These are phyloP conservation scores for Apodemia zela DNA, from an alignment of 2,888 invertebrate species.

Conservation along the genomic window DNA sequence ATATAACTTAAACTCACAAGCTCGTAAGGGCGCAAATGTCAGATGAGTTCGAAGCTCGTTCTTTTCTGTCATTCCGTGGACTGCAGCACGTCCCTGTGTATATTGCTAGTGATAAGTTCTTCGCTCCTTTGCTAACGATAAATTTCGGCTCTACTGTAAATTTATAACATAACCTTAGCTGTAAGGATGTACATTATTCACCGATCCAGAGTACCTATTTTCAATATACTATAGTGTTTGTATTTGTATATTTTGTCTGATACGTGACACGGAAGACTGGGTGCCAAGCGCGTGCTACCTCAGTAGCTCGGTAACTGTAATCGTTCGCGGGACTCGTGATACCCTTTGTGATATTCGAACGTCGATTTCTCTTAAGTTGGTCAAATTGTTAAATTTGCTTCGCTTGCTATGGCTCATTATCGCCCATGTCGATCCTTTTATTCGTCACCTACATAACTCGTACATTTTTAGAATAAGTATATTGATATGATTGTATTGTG, in stretches of 20 bases:
- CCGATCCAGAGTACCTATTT: conserved; percentile 53
- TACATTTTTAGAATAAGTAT: background rate
- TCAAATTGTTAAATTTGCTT: background rate
- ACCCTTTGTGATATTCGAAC: background rate
- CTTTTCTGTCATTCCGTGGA: background rate
- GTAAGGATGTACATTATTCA: conserved; percentile 28
- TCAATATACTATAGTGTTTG: conserved; percentile 38
- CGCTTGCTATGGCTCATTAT: background rate
- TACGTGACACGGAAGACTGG: conserved; percentile 11
- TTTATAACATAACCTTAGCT: conserved; percentile 19
- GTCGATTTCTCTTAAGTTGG: background rate
- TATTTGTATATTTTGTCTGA: conserved; percentile 41
- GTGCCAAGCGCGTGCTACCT: conserved; percentile 11
- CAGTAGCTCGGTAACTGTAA: background rate
- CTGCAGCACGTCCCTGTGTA: background rate
- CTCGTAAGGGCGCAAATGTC: too few species aligned
- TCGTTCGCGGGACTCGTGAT: background rate
- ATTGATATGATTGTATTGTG: conserved; percentile 10
- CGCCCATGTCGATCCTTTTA: conserved; percentile 17
- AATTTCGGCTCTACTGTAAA: conserved; percentile 17
- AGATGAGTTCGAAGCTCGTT: too few species aligned
- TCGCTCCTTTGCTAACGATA: background rate
- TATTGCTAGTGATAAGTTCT: background rate
- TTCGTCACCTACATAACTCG: background rate
- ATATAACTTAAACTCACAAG: too few species aligned